Base-by-base conservation (phyloP, 1,140 invertebrate species). In the Drosophila carrolli region DNA sequence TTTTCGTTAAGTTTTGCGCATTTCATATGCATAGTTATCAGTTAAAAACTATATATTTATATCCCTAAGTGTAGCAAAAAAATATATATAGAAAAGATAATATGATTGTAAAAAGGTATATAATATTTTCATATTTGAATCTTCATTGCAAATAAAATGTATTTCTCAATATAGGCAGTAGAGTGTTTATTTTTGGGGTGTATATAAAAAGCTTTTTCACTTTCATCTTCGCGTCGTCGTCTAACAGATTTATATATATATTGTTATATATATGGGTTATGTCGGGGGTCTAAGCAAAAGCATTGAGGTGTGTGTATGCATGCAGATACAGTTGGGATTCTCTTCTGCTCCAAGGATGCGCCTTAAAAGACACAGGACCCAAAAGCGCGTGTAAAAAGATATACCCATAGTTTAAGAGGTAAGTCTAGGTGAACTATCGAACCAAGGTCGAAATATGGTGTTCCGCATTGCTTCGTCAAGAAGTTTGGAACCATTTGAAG, bases 21-120 rank as follows among this genome's bases (percentile, higher is more conserved):
- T 78, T 85, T 76, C 78, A 67, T 81, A 88, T 75, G 82, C 82
- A 74, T 68, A 76, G 58, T 65, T 75, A 57, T 75, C 68, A 53
- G 57, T 53, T 53, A 67, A 57, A 43, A 65, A 57, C 73, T 63
- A 68, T 62, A 68, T 32, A 23, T 65, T 44, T 62, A 5, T 41
- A 23, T 65, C 19, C 35, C 35, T 63, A 63, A 16, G 53, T 38
- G 35, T 59, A 65, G 63, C 47, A 58, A 62, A 61, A 50, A 75
- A 76, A 53, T 55, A 53, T 48, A 55, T 59, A 58, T 23, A 53
- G 19, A 59, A 44, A 53, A 48, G 57, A 41, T 51, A 41, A 27
- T 53, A 71, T 29, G 48, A 19, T 58, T 67, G 32, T 78, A 78
- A 58, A 72, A 47, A 41, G 47, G 27, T 75, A 35, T 43, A 55